phyloP scores from a whole-genome alignment of 1,140 invertebrate species.

The Orchestia grillus region DNA sequence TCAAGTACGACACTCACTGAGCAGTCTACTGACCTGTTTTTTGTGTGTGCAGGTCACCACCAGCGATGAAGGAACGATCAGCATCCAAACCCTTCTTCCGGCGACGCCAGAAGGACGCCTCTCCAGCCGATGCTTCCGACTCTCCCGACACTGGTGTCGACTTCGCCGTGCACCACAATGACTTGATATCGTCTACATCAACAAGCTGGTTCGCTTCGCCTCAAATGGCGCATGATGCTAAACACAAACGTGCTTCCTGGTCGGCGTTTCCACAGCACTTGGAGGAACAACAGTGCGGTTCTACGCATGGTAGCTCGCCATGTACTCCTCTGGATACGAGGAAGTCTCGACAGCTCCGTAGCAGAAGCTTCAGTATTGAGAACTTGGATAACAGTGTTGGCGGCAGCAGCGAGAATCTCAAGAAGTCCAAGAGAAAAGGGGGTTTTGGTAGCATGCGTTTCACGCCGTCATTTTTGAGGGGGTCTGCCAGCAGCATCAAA shows the following conservation, averaged over 20 bases:
- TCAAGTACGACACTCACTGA: too few relatives aligned
- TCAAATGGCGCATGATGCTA: not conserved
- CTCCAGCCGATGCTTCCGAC: not conserved
- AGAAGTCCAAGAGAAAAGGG: slow-evolving; percentile 16
- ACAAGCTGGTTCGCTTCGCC: not conserved
- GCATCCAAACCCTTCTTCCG: not conserved
- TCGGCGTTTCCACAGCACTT: not conserved
- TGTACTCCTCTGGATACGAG: not conserved
- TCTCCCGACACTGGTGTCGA: not conserved
- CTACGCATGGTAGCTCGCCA: not conserved
- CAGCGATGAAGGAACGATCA: slow-evolving; percentile 28
- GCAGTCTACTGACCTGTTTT: not conserved
- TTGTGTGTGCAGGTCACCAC: not conserved
- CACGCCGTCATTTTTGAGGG: slow-evolving; percentile 25
- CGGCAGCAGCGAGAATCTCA: slow-evolving; percentile 15
- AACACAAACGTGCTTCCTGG: slow-evolving; percentile 29
- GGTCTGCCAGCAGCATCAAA: slow-evolving; percentile 32
- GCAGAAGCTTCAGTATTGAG: slow-evolving; percentile 37
- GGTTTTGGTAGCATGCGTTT: slow-evolving; percentile 27
- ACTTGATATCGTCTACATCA: not conserved
- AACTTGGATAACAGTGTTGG: slow-evolving; percentile 11
- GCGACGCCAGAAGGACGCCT: not conserved
- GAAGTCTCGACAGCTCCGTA: not conserved
- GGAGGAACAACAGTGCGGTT: slow-evolving; percentile 14
- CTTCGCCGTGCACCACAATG: not conserved